These are phyloP conservation scores for Platycheirus albimanus DNA, from an alignment of 2,888 invertebrate species.

Conservation along the genomic window DNA sequence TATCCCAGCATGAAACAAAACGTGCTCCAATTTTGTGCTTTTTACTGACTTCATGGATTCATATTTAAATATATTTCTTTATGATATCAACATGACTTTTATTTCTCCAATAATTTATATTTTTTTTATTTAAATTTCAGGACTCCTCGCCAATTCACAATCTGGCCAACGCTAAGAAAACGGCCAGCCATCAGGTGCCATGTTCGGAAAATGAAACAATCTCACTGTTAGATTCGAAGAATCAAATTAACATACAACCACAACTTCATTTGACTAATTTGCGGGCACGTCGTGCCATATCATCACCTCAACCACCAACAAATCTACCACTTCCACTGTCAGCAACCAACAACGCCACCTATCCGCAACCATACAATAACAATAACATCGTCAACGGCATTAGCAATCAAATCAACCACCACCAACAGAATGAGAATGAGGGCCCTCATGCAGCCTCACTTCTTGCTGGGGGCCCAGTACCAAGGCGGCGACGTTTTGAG, in stretches of 20 bases:
- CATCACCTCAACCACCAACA: constrained; percentile 58
- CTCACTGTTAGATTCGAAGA: constrained; percentile 81
- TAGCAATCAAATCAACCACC: constrained; percentile 64
- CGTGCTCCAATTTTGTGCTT: no score
- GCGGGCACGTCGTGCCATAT: constrained; percentile 62
- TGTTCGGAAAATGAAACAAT: constrained; percentile 80
- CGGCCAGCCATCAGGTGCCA: constrained; percentile 77
- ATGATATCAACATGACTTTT: no score
- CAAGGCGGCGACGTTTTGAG: constrained; percentile 81
- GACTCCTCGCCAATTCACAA: constrained; percentile 83
- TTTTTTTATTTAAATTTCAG: constrained; percentile 75
- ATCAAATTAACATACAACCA: constrained; percentile 80
- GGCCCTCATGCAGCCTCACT: constrained; percentile 79
- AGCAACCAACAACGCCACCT: constrained; percentile 48
- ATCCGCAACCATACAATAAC: constrained; percentile 46
- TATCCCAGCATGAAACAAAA: no score
- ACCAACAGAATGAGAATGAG: constrained; percentile 76
- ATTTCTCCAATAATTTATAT: no score
- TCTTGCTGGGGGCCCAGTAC: constrained; percentile 80
- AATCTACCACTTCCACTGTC: constrained; percentile 48
- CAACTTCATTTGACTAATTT: constrained; percentile 75
- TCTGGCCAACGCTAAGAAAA: constrained; percentile 82
- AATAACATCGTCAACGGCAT: constrained; percentile 58
- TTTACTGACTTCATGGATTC: no score
- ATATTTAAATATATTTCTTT: no score